These are phyloP conservation scores for Syngnathus scovelli DNA, from an alignment of 2,113 vertebrate species.

Conservation along the genomic window DNA sequence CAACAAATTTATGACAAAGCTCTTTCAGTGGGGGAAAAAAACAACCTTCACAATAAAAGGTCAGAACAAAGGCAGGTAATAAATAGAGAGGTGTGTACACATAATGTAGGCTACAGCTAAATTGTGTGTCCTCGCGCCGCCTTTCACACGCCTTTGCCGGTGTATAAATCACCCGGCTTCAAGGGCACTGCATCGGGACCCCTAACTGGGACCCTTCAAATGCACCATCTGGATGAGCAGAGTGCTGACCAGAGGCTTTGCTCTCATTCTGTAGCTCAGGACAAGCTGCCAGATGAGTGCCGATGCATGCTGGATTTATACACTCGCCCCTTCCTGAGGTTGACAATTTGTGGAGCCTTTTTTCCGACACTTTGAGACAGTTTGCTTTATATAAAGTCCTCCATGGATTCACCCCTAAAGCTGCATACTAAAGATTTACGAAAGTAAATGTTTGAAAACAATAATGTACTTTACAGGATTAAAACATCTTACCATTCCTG, in stretches of 20 bases:
- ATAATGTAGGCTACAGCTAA: constrained; percentile 23
- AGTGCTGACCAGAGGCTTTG: constrained; percentile 64
- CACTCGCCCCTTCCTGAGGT: constrained; percentile 36
- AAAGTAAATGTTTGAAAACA: too few relatives aligned
- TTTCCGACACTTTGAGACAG: neutral
- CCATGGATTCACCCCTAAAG: neutral
- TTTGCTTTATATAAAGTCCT: neutral
- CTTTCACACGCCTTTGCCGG: constrained; percentile 60
- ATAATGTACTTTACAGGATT: too few relatives aligned
- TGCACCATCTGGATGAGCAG: constrained; percentile 68
- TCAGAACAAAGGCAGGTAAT: neutral
- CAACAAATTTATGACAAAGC: neutral
- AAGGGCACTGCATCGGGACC: constrained; percentile 65
- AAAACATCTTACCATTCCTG: too few relatives aligned
- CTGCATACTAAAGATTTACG: too few relatives aligned
- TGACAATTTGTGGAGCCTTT: neutral
- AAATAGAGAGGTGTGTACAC: neutral
- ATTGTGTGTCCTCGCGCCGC: constrained; percentile 33
- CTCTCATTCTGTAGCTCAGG: constrained; percentile 56
- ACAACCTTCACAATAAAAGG: neutral
- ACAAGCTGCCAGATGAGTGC: constrained; percentile 23
- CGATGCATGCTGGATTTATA: constrained; percentile 20
- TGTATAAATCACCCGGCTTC: constrained; percentile 65
- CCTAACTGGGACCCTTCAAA: constrained; percentile 69
- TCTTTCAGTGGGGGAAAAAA: neutral